Conservation (phyloP, 2,113 vertebrate genomes). For the Petaurus breviceps region DNA sequence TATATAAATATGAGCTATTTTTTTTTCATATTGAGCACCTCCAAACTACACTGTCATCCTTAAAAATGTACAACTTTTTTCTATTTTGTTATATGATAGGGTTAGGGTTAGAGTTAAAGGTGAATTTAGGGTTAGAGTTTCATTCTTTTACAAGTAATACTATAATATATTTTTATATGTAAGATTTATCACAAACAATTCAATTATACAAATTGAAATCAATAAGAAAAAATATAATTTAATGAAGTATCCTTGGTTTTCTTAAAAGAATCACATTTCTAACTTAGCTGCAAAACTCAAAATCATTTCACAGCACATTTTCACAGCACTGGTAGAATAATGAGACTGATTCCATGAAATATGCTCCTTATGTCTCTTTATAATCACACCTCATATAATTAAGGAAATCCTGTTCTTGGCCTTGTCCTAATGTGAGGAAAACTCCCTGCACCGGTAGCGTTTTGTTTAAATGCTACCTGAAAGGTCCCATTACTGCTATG, state of each 20-base stretch:
- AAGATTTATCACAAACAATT: conserved; percentile 1
- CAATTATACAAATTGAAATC: neutral
- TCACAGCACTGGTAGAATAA: neutral
- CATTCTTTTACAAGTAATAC: conserved; percentile 25
- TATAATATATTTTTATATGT: neutral
- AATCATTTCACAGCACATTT: conserved; percentile 20
- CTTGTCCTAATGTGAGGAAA: neutral
- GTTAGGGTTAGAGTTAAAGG: neutral
- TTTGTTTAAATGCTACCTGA: conserved; percentile 10
- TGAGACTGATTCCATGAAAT: neutral
- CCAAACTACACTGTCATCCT: neutral
- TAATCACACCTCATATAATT: neutral
- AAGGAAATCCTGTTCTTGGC: conserved; percentile 22
- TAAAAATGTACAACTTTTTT: neutral
- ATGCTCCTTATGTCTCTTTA: neutral
- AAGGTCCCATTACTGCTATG: neutral
- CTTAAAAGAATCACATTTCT: neutral
- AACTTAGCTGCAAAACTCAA: neutral
- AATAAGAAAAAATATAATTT: conserved; percentile 27
- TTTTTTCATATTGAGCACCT: neutral
- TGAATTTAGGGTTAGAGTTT: neutral
- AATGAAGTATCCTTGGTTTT: neutral
- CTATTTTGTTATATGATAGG: neutral
- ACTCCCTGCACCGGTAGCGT: conserved; percentile 19
- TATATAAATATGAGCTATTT: neutral